Evolutionary conservation across 2,888 invertebrate species (phyloP), one percentile per base, ranked within the genome.

Genomic region (Catocala fraxini): DNA sequence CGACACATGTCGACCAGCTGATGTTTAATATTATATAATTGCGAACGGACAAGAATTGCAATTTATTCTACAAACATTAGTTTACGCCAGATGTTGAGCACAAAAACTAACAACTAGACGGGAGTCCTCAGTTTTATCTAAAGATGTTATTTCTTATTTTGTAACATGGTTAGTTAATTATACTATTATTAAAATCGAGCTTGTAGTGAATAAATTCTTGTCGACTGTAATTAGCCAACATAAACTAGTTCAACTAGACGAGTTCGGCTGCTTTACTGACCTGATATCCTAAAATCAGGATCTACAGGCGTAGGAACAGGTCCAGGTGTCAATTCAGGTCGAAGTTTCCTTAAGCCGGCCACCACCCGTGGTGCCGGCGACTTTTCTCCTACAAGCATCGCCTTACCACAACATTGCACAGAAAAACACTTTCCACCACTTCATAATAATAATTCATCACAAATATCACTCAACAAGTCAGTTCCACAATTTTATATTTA

Each of bases 301-400:
- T 94, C 93, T 47, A 89, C 85, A 59, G 93, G 93, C 68, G 92
- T 89, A 10, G 89, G 88, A 47, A 89, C 79, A 52, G 93, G 93
- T 77, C 90, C 93, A 63, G 93, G 93, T 60, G 93, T 93, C 63
- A 94, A 79, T 83, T 94, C 93, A 59, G 93, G 93, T 62, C 90
- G 89, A 51, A 93, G 89, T 83, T 94, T 94, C 82, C 92, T 88
- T 75, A 94, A 82, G 73, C 93, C 93, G 89, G 93, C 93, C 89
- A 94, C 93, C 93, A 94, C 93, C 71, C 93, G 91, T 79, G 93
- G 93, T 82, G 93, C 93, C 92, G 93, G 93, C 74, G 93, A 91
- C 73, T 89, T 92, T 83, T 94, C 93, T 68, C 93, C 93, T 81
- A 93, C 93, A 79, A 93, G 90, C 93, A 93, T 93, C 81, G 83